A percentile compares a stretch with the other conserved stretches of the same genome.
Evolutionary conservation across 2,888 invertebrate genomes (phyloP).

Genomic region (Punctoribates punctum): DNA sequence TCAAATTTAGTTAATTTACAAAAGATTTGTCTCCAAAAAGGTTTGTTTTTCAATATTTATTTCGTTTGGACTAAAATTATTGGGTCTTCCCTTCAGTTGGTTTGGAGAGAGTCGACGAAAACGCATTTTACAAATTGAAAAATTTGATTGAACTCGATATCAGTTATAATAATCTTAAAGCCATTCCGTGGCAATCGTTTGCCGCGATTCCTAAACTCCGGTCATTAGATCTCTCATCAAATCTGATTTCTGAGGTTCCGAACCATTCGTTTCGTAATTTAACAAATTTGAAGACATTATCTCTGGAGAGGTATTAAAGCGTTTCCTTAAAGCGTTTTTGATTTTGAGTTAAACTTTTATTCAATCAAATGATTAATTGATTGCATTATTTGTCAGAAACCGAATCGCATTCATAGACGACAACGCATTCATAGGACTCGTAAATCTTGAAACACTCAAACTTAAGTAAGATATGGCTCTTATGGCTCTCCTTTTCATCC

Average conservation of each 20-base stretch:
- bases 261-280: constrained; percentile 27
- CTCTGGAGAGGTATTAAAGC: constrained; percentile 31
- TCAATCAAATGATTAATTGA: constrained; percentile 9
- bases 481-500: not conserved
- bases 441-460: constrained; percentile 71
- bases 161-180: constrained; percentile 31
- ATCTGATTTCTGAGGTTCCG: constrained; percentile 30
- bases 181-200: constrained; percentile 36
- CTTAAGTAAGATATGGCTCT: constrained; percentile 53
- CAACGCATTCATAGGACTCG: constrained; percentile 73
- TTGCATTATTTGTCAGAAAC: constrained; percentile 44
- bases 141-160: constrained; percentile 40
- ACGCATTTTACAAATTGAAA: constrained; percentile 25
- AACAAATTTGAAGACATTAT: constrained; percentile 24
- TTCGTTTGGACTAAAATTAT: not conserved
- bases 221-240: constrained; percentile 35
- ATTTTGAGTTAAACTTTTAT: not conserved
- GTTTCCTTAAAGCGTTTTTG: not conserved
- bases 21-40: constrained; percentile 36
- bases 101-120: constrained; percentile 37
- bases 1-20: constrained; percentile 39
- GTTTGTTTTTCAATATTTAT: not conserved
- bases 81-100: not conserved
- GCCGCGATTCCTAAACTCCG: constrained; percentile 12
- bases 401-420: constrained; percentile 73